Conservation (phyloP, 2,113 vertebrate genomes). For the Hemiscyllium ocellatum region DNA sequence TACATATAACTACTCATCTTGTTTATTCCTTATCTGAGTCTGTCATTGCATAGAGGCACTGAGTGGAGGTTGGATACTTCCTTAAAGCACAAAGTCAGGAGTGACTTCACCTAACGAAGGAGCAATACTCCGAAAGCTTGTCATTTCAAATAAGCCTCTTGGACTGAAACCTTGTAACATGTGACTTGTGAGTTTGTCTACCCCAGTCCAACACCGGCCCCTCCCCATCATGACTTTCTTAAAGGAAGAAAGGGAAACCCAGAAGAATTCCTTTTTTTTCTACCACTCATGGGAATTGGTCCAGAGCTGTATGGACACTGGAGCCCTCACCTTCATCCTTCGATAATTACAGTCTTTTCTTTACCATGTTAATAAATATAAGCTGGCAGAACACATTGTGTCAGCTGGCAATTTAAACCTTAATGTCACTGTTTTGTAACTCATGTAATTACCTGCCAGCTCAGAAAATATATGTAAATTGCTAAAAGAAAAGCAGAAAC, state of each 20-base stretch:
- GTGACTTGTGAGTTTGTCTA: too few relatives aligned
- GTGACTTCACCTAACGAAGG: too few relatives aligned
- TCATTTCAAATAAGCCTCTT: too few relatives aligned
- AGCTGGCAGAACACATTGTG: background rate
- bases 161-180: too few relatives aligned
- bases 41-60: background rate
- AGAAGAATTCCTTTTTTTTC: background rate
- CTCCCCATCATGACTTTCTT: background rate
- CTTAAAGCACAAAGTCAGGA: too few relatives aligned
- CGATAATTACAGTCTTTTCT: background rate
- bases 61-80: background rate
- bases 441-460: background rate
- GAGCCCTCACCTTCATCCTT: background rate
- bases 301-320: background rate
- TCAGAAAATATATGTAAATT: background rate
- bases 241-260: background rate
- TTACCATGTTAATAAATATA: background rate
- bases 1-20: background rate
- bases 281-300: background rate
- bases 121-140: too few relatives aligned
- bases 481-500: background rate
- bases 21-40: background rate
- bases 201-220: too few relatives aligned
- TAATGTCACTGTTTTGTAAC: background rate
- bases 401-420: background rate